Base-by-base conservation (phyloP, 2,888 invertebrate species). In the Mythimna vitellina region DNA sequence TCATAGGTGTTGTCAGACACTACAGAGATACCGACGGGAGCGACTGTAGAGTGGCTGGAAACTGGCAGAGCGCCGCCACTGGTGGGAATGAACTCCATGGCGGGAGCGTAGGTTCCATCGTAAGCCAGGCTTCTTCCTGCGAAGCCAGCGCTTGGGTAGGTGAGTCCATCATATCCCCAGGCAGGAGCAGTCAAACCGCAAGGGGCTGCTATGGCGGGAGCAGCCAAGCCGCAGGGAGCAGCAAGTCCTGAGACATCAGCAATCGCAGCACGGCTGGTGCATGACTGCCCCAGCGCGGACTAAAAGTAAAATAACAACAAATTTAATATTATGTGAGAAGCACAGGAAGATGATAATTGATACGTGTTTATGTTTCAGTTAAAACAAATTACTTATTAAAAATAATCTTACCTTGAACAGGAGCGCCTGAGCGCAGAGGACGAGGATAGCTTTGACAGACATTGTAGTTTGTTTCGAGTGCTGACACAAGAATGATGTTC, bases 371-470 rank as follows among this genome's bases (percentile, higher is more conserved):
- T 32, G 32, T 32, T 7, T 32, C 10, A 38, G 0, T 42, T 12
- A 42, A 42, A 42, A 14, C 7, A 10, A 38, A 42, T 42, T 42
- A 0, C 17, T 46, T 46, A 46, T 46, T 46, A 46, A 46, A 46
- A 46, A 1, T 46, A 46, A 5, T 22, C 35, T 49, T n/a, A 70
- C 70, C 49, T 67, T 29, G 14, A 60, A 5, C 72, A 70, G 49
- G 38, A 60, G 29, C 9, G 49, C 49, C 22, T 70, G 60, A 22
- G 60, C 60, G 38, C 70, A 70, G 60, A 51, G 25, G n/a, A 65
- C 14, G 25, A 89, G 64, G 61, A 89, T 78, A 35, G 86, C 78
- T 67, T 89, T 87, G 65, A 83, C 58, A 76, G 88, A 86, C 90
- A 90, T 91, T 65, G 70, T 87, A 68, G 56, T 62, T 73, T 70